These are phyloP conservation scores for Rhinophrynus dorsalis DNA, from an alignment of 2,797 vertebrate genomes.

Conservation along the genomic window DNA sequence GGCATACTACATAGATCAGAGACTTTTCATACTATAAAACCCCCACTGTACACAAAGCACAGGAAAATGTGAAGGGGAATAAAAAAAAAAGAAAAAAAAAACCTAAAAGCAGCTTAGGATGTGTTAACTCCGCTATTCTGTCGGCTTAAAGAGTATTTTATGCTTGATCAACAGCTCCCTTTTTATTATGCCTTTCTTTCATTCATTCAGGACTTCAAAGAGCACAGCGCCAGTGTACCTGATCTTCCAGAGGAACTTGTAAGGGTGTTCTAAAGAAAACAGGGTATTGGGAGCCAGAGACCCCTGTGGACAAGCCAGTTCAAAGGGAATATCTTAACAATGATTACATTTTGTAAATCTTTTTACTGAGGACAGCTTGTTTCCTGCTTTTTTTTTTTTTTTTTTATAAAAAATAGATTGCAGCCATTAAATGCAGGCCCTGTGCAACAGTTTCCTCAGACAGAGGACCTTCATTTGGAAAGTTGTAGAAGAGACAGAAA, in stretches of 20 bases:
- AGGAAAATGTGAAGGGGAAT: constrained; percentile 72
- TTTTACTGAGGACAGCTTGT: constrained; percentile 76
- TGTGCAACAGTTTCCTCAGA: constrained; percentile 18
- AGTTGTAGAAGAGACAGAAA: constrained; percentile 18
- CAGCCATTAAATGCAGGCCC: constrained; percentile 74
- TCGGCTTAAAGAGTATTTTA: constrained; percentile 86
- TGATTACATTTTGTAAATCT: constrained; percentile 87
- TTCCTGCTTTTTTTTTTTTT: constrained; percentile 81
- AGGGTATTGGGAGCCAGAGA: constrained; percentile 75
- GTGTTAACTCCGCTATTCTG: constrained; percentile 84
- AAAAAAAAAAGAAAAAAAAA: constrained; percentile 58
- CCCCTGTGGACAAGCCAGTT: constrained; percentile 79
- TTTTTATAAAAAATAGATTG: constrained; percentile 78
- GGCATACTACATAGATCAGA: constrained; percentile 81
- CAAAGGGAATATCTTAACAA: constrained; percentile 84
- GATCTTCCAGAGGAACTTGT: constrained; percentile 75
- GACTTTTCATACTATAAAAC: constrained; percentile 78
- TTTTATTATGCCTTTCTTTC: constrained; percentile 81
- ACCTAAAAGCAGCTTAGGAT: constrained; percentile 83
- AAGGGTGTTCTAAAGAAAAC: constrained; percentile 79
- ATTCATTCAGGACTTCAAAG: constrained; percentile 84
- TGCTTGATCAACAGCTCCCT: constrained; percentile 85
- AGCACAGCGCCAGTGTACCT: constrained; percentile 76
- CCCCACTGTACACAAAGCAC: constrained; percentile 82
- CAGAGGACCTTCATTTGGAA: constrained; percentile 4